Evolutionary conservation across 2,888 invertebrate species (phyloP).

Genomic region (Tachystola acroxantha): DNA sequence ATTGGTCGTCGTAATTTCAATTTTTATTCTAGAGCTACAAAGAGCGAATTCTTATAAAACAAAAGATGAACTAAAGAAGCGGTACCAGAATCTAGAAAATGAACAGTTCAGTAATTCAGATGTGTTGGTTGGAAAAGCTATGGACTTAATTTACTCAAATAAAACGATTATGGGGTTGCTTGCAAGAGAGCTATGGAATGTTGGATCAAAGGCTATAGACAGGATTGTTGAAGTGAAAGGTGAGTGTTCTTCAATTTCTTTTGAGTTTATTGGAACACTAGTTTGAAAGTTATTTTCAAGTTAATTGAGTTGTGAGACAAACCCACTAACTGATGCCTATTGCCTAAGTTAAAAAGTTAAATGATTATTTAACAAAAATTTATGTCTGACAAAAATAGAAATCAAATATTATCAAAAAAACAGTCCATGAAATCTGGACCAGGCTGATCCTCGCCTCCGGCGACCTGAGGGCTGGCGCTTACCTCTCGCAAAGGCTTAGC

Average conservation of each 20-base stretch:
- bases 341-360: too few relatives aligned
- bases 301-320: too few relatives aligned
- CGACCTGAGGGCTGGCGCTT: too few relatives aligned
- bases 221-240: conserved; percentile 47
- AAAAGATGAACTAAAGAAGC: conserved; percentile 30
- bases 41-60: conserved; percentile 41
- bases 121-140: conserved; percentile 48
- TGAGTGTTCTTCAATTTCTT: conserved; percentile 7
- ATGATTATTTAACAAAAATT: too few relatives aligned
- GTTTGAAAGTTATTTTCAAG: too few relatives aligned
- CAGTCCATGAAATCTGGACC: too few relatives aligned
- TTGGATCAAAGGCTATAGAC: conserved; percentile 54
- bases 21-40: conserved; percentile 28
- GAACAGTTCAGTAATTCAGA: conserved; percentile 36
- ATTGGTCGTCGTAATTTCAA: conserved; percentile 18
- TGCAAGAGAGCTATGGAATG: conserved; percentile 58
- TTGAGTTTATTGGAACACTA: too few relatives aligned
- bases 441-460: too few relatives aligned
- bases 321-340: too few relatives aligned
- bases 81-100: conserved; percentile 24
- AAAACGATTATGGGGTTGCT: conserved; percentile 57
- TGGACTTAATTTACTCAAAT: conserved; percentile 61
- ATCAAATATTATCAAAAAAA: too few relatives aligned
- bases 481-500: too few relatives aligned
- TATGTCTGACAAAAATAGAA: too few relatives aligned